Conservation (phyloP, 2,888 invertebrate species). For the Agrochola circellaris region DNA sequence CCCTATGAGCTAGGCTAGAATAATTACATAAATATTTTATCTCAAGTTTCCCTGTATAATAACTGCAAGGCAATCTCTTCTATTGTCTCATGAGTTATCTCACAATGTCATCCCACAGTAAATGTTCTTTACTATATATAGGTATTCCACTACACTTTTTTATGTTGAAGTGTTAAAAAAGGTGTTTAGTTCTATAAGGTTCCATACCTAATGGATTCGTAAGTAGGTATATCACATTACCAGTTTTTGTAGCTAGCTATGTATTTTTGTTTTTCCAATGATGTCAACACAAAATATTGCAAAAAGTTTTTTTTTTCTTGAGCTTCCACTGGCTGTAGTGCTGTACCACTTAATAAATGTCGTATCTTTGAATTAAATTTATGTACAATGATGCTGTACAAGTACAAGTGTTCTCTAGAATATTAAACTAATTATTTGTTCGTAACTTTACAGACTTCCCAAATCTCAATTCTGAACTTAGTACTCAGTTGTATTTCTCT, state of each 20-base stretch:
- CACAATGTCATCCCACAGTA: constrained; percentile 49
- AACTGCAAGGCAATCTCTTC: constrained; percentile 28
- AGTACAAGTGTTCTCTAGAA: constrained; percentile 36
- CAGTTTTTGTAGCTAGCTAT: neutral
- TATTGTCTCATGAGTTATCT: constrained; percentile 47
- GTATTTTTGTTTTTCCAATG: neutral
- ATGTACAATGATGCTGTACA: constrained; percentile 8
- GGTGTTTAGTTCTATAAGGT: neutral
- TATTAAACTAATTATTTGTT: constrained; percentile 25
- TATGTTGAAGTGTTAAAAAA: neutral
- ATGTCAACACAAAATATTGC: neutral
- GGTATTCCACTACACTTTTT: constrained; percentile 5
- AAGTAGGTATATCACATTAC: neutral
- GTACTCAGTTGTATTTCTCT: neutral
- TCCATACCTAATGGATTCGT: neutral
- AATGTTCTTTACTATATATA: constrained; percentile 10
- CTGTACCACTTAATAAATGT: neutral
- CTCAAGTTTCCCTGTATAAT: constrained; percentile 17
- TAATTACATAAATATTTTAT: constrained; percentile 26
- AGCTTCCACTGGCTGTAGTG: too few species aligned
- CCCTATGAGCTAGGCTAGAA: constrained; percentile 7
- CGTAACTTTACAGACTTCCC: constrained; percentile 27
- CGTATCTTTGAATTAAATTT: constrained; percentile 20
- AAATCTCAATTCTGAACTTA: constrained; percentile 5
- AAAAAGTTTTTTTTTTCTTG: neutral